A percentile compares a stretch with the other conserved stretches of the same genome.
Conservation (phyloP, 2,113 vertebrate species). For the Tachycineta bicolor region DNA sequence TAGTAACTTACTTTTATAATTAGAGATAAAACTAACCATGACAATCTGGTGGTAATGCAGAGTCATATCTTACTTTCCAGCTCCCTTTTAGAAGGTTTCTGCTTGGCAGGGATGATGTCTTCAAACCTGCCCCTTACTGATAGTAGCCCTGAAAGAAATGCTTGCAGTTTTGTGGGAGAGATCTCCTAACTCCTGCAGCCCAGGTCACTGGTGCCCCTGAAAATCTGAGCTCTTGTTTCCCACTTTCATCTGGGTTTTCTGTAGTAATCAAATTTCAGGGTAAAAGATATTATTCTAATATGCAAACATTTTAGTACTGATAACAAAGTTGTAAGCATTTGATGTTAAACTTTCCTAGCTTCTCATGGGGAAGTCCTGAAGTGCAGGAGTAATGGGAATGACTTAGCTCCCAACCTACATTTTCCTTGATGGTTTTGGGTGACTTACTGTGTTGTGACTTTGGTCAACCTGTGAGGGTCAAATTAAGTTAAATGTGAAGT, state of each 20-base stretch:
- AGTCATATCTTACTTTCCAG: neutral
- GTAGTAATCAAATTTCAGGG: neutral
- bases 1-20: neutral
- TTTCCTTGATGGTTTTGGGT: neutral
- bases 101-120: neutral
- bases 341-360: neutral
- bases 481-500: neutral
- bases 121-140: neutral
- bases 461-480: neutral
- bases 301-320: neutral
- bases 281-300: neutral
- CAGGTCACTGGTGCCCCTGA: neutral
- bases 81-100: neutral
- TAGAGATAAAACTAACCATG: neutral
- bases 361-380: neutral
- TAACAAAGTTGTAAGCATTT: neutral
- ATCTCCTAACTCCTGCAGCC: neutral
- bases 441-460: neutral
- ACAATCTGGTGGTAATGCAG: neutral
- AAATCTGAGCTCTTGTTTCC: neutral
- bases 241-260: neutral
- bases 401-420: neutral
- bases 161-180: neutral
- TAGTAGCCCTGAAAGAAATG: neutral
- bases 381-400: neutral